Base-by-base conservation (phyloP, 2,888 invertebrate genomes). In the Nymphalis polychloros region DNA sequence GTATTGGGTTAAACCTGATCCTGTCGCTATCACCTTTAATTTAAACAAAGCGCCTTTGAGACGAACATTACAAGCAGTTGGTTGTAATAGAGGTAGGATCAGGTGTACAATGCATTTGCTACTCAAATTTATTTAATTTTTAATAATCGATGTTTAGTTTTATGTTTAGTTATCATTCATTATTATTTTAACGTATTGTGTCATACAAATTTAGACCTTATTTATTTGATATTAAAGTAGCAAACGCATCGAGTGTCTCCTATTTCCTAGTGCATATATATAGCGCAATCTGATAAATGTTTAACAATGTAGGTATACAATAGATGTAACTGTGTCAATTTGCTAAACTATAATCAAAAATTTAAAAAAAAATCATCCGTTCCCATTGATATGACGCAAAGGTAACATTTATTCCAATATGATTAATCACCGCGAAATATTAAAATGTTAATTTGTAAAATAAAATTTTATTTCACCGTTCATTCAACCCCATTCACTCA, bases 251-350 rank as follows among this genome's bases (percentile, higher is more conserved):
- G 6, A 8, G 57, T 59, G 59, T 66, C 48, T 66, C 52, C 60
- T 72, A 70, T 53, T 57, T 66, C 20, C 65, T 70, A 72, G 70
- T 72, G 68, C 61, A 62, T 72, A 67, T 53, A 67, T 53, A 52
- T 55, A 52, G 60, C 27, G 50, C 64, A 60, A 72, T 53, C 57
- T 64, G 68, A 63, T 57, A 72, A 66, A 68, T 67, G 65, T 64
- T 68, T 64, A 70, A 68, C 64, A 70, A 68, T 68, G 49, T 70
- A 64, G 23, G 63, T 68, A 68, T 64, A 67, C 50, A 52, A 53
- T 64, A 57, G 35, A 19, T 57, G 57, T 20, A 57, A 41, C 52
- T 46, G 49, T 41, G 59, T 55, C 47, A 16, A 48, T 48, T 66
- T 47, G 17, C 57, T 57, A 59, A 64, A 57, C 17, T 52, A 59